Percentiles rank a stretch among this genome's conserved stretches.
Conservation (phyloP, 2,797 vertebrate species). For the Gallirallus australis region DNA sequence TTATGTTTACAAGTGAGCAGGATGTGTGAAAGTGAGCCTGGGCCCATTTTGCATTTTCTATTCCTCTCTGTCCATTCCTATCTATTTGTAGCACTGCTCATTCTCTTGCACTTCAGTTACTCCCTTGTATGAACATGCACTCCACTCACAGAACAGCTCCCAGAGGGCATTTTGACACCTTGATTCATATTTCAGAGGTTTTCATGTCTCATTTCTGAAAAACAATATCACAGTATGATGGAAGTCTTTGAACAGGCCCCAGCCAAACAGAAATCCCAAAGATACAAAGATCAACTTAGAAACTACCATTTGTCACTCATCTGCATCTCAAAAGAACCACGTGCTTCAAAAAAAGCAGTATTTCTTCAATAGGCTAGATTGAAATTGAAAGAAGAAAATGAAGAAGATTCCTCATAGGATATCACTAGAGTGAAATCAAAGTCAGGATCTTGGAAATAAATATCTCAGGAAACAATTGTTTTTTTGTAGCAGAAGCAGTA, state of each 20-base stretch:
- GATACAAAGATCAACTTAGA: conserved; percentile 50
- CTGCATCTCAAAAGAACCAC: conserved; percentile 63
- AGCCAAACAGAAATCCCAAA: conserved; percentile 50
- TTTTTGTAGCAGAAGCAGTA: conserved; percentile 61
- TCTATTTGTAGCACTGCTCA: background rate
- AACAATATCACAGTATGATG: conserved; percentile 28
- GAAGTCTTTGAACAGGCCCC: conserved; percentile 43
- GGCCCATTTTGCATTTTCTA: background rate
- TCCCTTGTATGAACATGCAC: background rate
- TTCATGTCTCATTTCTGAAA: conserved; percentile 29
- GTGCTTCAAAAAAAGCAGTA: conserved; percentile 57
- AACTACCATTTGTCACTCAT: conserved; percentile 62
- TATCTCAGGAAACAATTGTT: conserved; percentile 56
- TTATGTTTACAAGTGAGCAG: background rate
- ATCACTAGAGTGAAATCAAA: conserved; percentile 69
- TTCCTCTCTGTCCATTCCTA: background rate
- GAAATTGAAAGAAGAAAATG: conserved; percentile 74
- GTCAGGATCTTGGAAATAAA: conserved; percentile 55
- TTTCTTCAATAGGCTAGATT: conserved; percentile 61
- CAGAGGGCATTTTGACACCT: conserved; percentile 9
- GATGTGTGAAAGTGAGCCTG: background rate
- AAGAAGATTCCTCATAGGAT: conserved; percentile 64
- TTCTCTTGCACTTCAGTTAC: background rate
- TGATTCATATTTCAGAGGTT: conserved; percentile 37
- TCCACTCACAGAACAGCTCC: background rate